phyloP scores from a whole-genome alignment of 1,140 invertebrate genomes.

The Whitmania pigra region DNA sequence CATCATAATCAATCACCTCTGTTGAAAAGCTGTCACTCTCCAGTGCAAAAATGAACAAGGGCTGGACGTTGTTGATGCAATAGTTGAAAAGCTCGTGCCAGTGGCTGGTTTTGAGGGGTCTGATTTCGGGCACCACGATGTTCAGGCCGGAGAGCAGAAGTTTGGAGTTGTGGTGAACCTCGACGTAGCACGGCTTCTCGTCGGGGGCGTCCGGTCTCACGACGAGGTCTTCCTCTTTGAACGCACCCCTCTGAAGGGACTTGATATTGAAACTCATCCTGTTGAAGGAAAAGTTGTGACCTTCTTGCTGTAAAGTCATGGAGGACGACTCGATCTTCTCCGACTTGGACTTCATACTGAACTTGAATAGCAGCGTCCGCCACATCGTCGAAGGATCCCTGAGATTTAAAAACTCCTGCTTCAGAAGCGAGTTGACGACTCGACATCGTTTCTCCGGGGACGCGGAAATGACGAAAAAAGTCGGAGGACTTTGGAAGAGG shows the following conservation, averaged over 20 bases:
- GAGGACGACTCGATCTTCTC: neutral
- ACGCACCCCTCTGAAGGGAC: neutral
- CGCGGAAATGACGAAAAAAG: neutral
- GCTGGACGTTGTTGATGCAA: neutral
- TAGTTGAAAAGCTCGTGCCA: neutral
- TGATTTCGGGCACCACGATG: conserved; percentile 1
- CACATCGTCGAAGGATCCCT: neutral
- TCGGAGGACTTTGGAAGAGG: conserved; percentile 1
- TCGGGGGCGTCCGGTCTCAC: neutral
- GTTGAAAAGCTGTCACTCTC: neutral
- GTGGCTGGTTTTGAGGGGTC: neutral
- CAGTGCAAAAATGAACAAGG: neutral
- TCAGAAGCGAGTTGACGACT: neutral
- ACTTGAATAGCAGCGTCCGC: neutral
- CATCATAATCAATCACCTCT: neutral
- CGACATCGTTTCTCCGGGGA: neutral
- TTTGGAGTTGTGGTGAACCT: neutral
- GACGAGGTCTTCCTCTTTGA: neutral
- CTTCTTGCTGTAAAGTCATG: neutral
- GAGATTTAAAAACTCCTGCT: conserved; percentile 8
- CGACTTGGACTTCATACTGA: neutral
- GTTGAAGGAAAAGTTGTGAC: neutral
- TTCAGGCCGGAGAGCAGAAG: neutral
- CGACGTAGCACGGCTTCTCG: neutral
- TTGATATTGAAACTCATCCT: neutral